A percentile compares a stretch with the other conserved stretches of the same genome.
These are phyloP conservation scores for Tinea pellionella DNA, from an alignment of 2,888 invertebrate genomes.

Conservation along the genomic window DNA sequence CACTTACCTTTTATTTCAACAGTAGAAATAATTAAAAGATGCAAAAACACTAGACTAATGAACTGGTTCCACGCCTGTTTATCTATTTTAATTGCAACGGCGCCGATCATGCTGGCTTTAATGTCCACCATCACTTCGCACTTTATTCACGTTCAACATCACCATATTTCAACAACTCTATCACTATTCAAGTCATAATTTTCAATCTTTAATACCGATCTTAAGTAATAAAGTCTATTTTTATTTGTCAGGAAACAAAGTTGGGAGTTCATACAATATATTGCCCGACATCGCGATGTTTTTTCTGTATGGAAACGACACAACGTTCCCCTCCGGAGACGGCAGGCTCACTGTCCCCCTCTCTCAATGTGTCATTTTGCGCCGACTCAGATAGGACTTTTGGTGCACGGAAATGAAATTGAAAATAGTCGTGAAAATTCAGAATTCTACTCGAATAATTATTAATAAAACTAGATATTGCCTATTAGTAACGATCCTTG, in stretches of 20 bases:
- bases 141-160: constrained; percentile 8
- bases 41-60: constrained; percentile 48
- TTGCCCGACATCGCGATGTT: constrained; percentile 46
- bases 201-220: background rate
- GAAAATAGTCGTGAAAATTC: background rate
- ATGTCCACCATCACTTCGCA: constrained; percentile 29
- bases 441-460: background rate
- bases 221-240: constrained; percentile 4
- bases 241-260: background rate
- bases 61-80: constrained; percentile 55
- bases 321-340: constrained; percentile 44
- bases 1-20: constrained; percentile 43
- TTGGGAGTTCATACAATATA: background rate
- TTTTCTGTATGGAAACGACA: constrained; percentile 35
- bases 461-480: background rate
- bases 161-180: constrained; percentile 10
- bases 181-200: constrained; percentile 7
- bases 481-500: too few relatives aligned
- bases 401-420: background rate
- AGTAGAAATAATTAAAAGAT: constrained; percentile 46
- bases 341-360: constrained; percentile 59
- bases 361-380: constrained; percentile 52
- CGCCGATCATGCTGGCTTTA: constrained; percentile 53
- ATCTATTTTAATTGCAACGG: constrained; percentile 51
- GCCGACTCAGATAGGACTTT: constrained; percentile 47